Evolutionary conservation across 2,888 invertebrate genomes (phyloP).

Genomic region (Drosophila paracracens): DNA sequence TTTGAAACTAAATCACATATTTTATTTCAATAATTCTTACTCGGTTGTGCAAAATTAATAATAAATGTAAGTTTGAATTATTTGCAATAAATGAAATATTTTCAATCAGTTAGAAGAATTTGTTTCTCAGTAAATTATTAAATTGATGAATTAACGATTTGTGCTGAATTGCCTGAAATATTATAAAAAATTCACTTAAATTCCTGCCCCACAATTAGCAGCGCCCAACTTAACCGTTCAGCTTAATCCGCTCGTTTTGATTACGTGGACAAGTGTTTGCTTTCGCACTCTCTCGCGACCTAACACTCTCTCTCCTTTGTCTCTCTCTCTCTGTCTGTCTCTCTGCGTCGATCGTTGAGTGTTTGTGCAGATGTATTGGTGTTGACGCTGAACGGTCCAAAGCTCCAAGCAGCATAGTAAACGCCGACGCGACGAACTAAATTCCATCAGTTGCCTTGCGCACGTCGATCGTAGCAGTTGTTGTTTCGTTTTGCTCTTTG

Average conservation of each 20-base stretch:
- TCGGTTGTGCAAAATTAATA: background rate
- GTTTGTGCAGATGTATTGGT: slow-evolving; percentile 19
- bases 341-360: background rate
- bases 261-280: slow-evolving; percentile 72
- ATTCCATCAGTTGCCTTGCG: slow-evolving; percentile 62
- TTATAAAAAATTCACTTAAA: background rate
- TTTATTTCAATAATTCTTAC: slow-evolving; percentile 10
- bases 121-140: background rate
- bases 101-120: background rate
- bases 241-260: slow-evolving; percentile 56
- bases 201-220: background rate
- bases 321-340: slow-evolving; percentile 3
- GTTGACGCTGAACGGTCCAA: slow-evolving; percentile 10
- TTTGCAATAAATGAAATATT: background rate
- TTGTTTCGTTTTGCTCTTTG: slow-evolving; percentile 17
- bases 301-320: background rate
- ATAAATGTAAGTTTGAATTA: slow-evolving; percentile 36
- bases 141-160: background rate
- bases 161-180: background rate
- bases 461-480: slow-evolving; percentile 74
- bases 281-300: slow-evolving; percentile 7
- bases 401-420: slow-evolving; percentile 35
- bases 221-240: background rate
- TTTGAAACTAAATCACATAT: slow-evolving; percentile 16
- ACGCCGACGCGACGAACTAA: slow-evolving; percentile 34